Conservation (phyloP, 2,797 vertebrate species). For the Adelosebastes latens region DNA sequence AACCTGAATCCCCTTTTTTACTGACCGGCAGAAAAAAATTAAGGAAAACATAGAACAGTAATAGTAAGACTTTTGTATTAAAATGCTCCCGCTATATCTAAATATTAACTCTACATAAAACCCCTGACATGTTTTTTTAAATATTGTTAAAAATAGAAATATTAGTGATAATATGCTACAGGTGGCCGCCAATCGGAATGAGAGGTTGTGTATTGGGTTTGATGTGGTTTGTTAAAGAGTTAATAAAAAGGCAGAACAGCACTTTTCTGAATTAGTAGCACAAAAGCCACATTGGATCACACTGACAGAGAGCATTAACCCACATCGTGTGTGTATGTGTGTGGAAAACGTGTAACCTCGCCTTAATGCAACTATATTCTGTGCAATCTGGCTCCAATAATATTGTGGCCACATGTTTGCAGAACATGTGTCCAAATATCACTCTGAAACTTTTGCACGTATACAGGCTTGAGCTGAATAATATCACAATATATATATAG, state of each 20-base stretch:
- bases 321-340: background rate
- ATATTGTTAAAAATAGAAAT: constrained; percentile 54
- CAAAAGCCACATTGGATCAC: constrained; percentile 38
- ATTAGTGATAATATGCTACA: constrained; percentile 54
- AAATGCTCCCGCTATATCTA: constrained; percentile 74
- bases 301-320: constrained; percentile 31
- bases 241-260: constrained; percentile 42
- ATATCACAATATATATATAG: constrained; percentile 21
- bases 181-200: constrained; percentile 59
- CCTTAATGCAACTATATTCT: constrained; percentile 18
- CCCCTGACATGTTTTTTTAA: constrained; percentile 60
- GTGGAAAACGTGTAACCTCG: constrained; percentile 21
- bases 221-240: constrained; percentile 57
- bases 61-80: constrained; percentile 69
- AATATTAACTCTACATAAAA: constrained; percentile 71
- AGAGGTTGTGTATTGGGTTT: constrained; percentile 53
- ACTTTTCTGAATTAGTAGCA: constrained; percentile 30
- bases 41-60: constrained; percentile 82
- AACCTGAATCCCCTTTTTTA: constrained; percentile 96
- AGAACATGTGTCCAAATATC: constrained; percentile 49
- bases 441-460: constrained; percentile 48
- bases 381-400: constrained; percentile 47
- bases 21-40: constrained; percentile 97
- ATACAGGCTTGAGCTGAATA: constrained; percentile 27
- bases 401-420: constrained; percentile 44